Conservation (phyloP, 2,113 vertebrate genomes). For the Copsychus sechellarum region DNA sequence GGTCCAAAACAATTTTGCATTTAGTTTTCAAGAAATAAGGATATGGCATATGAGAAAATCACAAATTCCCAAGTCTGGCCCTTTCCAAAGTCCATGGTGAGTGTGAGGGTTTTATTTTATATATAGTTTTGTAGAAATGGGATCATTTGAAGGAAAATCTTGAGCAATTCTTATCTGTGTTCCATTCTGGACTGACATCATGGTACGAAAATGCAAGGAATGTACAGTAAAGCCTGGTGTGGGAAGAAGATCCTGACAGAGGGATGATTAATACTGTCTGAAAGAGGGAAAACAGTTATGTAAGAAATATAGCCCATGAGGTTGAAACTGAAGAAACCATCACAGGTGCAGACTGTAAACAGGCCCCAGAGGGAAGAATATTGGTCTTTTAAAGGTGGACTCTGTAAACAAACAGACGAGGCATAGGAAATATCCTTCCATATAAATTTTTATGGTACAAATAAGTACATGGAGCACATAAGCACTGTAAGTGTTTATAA, state of each 20-base stretch:
- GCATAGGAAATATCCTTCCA: conserved; percentile 1
- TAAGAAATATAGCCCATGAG: conserved; percentile 61
- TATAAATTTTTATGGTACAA: conserved; percentile 20
- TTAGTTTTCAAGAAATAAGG: not conserved
- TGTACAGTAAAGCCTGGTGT: conserved; percentile 61
- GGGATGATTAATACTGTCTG: conserved; percentile 60
- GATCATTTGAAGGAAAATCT: conserved; percentile 47
- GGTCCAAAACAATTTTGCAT: not conserved
- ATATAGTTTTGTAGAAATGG: not conserved
- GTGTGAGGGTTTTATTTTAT: conserved; percentile 1
- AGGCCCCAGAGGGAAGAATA: conserved; percentile 6
- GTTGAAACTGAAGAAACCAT: conserved; percentile 34
- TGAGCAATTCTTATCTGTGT: conserved; percentile 58
- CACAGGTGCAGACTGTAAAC: conserved; percentile 59
- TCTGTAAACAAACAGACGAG: conserved; percentile 47
- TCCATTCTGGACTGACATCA: conserved; percentile 59
- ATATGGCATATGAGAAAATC: not conserved
- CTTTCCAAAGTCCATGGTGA: not conserved
- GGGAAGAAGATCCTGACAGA: conserved; percentile 50
- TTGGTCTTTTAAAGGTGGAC: conserved; percentile 23
- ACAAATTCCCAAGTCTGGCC: not conserved
- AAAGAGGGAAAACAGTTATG: conserved; percentile 51
- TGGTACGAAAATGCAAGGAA: conserved; percentile 43
- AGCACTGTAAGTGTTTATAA: conserved; percentile 1
- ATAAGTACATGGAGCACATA: not conserved